Evolutionary conservation across 2,888 invertebrate species (phyloP), one percentile per base, ranked within the genome.

Genomic region (Athrips mouffetella): DNA sequence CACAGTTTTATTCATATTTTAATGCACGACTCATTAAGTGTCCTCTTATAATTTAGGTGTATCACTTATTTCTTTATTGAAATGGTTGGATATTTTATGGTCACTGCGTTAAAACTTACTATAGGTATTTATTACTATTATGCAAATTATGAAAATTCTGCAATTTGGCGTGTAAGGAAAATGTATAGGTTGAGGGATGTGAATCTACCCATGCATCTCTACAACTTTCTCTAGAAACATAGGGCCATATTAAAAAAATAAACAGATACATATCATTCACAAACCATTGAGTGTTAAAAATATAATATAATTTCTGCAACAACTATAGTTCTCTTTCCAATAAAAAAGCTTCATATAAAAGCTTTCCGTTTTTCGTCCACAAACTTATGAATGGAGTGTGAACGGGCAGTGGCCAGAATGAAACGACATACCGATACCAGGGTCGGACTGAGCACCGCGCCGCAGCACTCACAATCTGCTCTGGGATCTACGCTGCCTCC

Each of bases 301-400:
- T n/a, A n/a, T n/a, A n/a, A n/a, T n/a, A n/a, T n/a, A n/a, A n/a
- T n/a, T n/a, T n/a, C n/a, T n/a, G n/a, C n/a, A n/a, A n/a, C n/a
- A n/a, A n/a, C n/a, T n/a, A n/a, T n/a, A n/a, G n/a, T n/a, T n/a
- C n/a, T n/a, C n/a, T n/a, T n/a, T n/a, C n/a, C n/a, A n/a, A n/a
- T n/a, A n/a, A n/a, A n/a, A 35, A 41, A 47, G 29, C 30, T 47
- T 47, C 37, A 44, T 49, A 73, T 67, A 71, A 73, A 71, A 72
- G 68, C 37, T 37, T 21, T 18, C 10, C 6, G 11, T 37, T 37
- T 37, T 37, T 18, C 37, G 20, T 18, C 4, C n/a, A 11, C 18
- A 33, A 63, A 70, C 71, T 80, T 80, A 80, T 81, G 81, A 83
- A 82, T 86, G 86, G 87, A 86, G 84, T 82, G 83, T 80, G 81